Evolutionary conservation across 1,140 invertebrate species (phyloP).

Genomic region (Paralvinella palmiformis): DNA sequence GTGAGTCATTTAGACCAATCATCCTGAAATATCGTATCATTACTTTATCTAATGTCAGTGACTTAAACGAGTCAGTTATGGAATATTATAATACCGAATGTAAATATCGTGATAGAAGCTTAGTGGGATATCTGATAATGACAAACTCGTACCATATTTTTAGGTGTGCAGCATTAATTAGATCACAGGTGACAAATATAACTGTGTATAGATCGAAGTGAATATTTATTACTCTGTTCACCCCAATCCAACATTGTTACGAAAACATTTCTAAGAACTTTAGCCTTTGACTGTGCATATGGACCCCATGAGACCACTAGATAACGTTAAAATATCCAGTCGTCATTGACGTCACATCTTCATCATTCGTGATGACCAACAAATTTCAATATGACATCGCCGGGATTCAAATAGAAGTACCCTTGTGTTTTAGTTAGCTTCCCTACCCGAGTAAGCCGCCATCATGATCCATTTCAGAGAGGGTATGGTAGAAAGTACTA

Average conservation of each 20-base stretch:
- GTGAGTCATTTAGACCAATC: conserved; percentile 3
- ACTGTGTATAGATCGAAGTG: neutral
- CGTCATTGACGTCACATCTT: too few relatives aligned
- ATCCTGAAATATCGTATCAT: neutral
- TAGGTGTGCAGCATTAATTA: neutral
- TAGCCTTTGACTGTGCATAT: too few relatives aligned
- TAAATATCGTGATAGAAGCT: neutral
- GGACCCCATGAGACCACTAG: too few relatives aligned
- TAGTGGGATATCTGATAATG: neutral
- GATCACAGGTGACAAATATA: neutral
- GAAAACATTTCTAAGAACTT: too few relatives aligned
- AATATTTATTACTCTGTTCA: too few relatives aligned
- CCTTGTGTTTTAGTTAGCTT: neutral
- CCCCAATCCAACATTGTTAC: too few relatives aligned
- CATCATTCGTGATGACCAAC: too few relatives aligned
- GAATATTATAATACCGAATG: neutral
- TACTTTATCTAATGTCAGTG: neutral
- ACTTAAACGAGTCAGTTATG: neutral
- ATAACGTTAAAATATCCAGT: too few relatives aligned
- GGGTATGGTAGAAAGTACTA: neutral
- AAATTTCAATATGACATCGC: too few relatives aligned
- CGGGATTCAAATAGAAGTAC: neutral
- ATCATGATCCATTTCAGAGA: neutral
- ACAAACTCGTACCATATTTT: neutral
- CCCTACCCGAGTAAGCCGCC: neutral